phyloP scores from a whole-genome alignment of 2,888 invertebrate genomes.

The Frankliniella intonsa region DNA sequence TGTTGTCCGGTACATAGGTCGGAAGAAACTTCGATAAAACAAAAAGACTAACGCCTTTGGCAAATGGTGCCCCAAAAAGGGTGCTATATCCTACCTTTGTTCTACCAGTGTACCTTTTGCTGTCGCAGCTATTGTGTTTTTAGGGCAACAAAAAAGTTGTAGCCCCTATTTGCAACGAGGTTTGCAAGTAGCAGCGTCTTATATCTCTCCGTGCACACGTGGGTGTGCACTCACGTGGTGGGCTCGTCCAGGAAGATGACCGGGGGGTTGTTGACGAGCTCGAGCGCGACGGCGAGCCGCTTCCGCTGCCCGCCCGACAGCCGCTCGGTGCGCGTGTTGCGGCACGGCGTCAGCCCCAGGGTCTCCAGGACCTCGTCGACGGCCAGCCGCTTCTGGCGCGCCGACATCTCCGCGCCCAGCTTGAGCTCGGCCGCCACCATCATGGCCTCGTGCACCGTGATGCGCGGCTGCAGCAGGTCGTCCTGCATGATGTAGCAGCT shows the following conservation, averaged over 20 bases:
- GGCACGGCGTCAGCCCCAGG: conserved; percentile 62
- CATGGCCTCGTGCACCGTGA: conserved; percentile 71
- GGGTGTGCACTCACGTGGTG: conserved; percentile 55
- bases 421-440: conserved; percentile 69
- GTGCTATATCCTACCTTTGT: too few species aligned
- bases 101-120: too few species aligned
- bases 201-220: too few species aligned
- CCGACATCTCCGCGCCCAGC: conserved; percentile 56
- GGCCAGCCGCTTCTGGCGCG: conserved; percentile 57
- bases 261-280: conserved; percentile 77
- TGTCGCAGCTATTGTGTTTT: too few species aligned
- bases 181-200: too few species aligned
- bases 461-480: conserved; percentile 63
- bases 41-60: too few species aligned
- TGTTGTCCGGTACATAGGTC: too few species aligned
- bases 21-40: too few species aligned
- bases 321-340: conserved; percentile 58
- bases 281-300: conserved; percentile 68
- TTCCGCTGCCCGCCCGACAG: conserved; percentile 76
- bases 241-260: conserved; percentile 78
- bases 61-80: too few species aligned
- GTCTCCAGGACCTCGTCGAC: conserved; percentile 69
- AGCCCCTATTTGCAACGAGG: too few species aligned
- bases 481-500: conserved; percentile 81
- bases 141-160: too few species aligned